Evolutionary conservation across 1,140 invertebrate species (phyloP).

Genomic region (Bombus waltoni): DNA sequence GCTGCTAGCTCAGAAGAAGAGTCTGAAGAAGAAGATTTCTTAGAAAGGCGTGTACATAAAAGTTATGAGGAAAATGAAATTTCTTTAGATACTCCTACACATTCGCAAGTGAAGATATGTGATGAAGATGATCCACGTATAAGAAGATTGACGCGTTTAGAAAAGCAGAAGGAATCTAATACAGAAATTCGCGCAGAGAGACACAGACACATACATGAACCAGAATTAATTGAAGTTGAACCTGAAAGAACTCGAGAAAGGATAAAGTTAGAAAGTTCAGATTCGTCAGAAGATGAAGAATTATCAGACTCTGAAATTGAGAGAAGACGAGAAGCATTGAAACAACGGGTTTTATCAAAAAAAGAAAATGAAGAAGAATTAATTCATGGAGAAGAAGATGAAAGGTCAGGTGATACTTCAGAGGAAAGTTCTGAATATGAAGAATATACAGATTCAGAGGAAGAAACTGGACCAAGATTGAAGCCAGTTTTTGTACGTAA

Average conservation of each 20-base stretch:
- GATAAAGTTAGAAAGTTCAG: slow-evolving; percentile 80
- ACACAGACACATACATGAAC: slow-evolving; percentile 87
- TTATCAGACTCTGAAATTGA: slow-evolving; percentile 93
- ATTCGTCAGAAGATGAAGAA: slow-evolving; percentile 87
- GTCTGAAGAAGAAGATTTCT: slow-evolving; percentile 92
- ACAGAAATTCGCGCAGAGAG: slow-evolving; percentile 83
- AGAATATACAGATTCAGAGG: slow-evolving; percentile 95
- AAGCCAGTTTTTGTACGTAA: slow-evolving; percentile 99
- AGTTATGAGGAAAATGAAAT: slow-evolving; percentile 64
- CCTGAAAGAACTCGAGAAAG: slow-evolving; percentile 71
- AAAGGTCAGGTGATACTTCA: slow-evolving; percentile 90
- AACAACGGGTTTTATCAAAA: slow-evolving; percentile 87
- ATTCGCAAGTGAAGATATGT: slow-evolving; percentile 62
- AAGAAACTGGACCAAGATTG: slow-evolving; percentile 93
- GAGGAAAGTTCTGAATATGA: slow-evolving; percentile 92
- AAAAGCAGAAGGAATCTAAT: slow-evolving; percentile 84
- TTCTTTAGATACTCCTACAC: slow-evolving; percentile 56
- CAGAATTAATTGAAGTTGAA: slow-evolving; percentile 88
- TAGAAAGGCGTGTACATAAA: slow-evolving; percentile 84
- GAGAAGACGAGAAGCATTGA: slow-evolving; percentile 87
- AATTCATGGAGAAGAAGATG: slow-evolving; percentile 87
- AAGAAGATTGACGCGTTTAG: slow-evolving; percentile 84
- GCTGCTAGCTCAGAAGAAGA: slow-evolving; percentile 91
- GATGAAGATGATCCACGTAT: slow-evolving; percentile 91
- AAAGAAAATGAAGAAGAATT: slow-evolving; percentile 86